A percentile compares a stretch with the other conserved stretches of the same genome.
Conservation (phyloP, 2,113 vertebrate genomes). For the Sylvilagus bachmani region DNA sequence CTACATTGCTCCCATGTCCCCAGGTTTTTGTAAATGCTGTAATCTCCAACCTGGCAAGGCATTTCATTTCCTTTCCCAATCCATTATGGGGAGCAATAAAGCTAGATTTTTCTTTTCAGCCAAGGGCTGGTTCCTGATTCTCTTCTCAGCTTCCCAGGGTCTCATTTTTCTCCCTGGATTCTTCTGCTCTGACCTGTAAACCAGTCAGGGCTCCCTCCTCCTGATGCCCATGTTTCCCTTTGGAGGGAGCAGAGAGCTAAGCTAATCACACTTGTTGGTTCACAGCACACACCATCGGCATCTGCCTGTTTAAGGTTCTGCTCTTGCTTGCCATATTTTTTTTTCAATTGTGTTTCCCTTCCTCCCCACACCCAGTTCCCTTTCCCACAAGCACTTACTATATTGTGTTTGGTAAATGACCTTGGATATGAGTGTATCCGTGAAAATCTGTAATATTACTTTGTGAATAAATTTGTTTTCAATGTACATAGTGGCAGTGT, state of each 20-base stretch:
- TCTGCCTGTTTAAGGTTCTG: conserved; percentile 15
- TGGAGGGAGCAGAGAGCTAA: background rate
- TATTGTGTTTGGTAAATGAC: conserved; percentile 37
- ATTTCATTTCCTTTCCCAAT: conserved; percentile 48
- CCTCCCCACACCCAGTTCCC: background rate
- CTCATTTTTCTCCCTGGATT: conserved; percentile 38
- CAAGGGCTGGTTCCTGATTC: background rate
- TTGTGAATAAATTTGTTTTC: conserved; percentile 65
- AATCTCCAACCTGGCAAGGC: conserved; percentile 21
- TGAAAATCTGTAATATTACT: conserved; percentile 31
- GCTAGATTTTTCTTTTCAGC: conserved; percentile 56
- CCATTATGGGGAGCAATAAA: conserved; percentile 42
- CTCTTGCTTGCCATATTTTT: conserved; percentile 32
- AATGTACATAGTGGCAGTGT: background rate
- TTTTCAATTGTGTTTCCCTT: conserved; percentile 40
- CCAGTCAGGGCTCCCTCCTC: background rate
- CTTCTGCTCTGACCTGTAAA: background rate
- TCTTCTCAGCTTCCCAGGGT: conserved; percentile 23
- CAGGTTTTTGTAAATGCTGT: conserved; percentile 36
- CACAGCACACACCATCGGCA: background rate
- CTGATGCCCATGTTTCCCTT: background rate
- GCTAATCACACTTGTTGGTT: background rate
- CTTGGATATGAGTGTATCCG: background rate
- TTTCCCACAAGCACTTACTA: conserved; percentile 48
- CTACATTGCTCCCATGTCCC: conserved; percentile 15